A percentile compares a stretch with the other conserved stretches of the same genome.
Evolutionary conservation across 2,113 vertebrate species (phyloP).

Genomic region (Colinus virginianus): DNA sequence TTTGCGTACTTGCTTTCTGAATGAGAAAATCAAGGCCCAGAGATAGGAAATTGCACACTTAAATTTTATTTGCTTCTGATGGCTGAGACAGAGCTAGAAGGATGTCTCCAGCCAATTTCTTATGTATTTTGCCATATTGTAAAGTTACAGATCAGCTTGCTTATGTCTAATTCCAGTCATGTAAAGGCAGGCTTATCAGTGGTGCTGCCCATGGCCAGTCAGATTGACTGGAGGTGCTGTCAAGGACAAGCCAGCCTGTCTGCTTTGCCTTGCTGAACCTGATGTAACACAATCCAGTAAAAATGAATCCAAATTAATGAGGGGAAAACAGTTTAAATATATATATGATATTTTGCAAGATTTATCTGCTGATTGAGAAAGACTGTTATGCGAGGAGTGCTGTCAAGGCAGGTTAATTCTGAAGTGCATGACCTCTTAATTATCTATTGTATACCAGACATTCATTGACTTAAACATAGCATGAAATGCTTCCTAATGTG

Average conservation of each 20-base stretch:
- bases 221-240: background rate
- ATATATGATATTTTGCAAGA: background rate
- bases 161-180: background rate
- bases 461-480: constrained; percentile 4
- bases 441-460: constrained; percentile 14
- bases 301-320: background rate
- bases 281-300: fast-evolving
- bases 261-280: background rate
- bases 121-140: background rate
- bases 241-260: background rate
- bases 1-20: background rate
- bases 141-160: background rate
- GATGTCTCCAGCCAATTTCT: background rate
- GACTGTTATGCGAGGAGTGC: background rate
- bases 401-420: background rate
- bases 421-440: background rate
- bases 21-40: background rate
- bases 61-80: background rate
- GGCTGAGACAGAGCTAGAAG: background rate
- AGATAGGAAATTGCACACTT: background rate
- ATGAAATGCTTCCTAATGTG: background rate
- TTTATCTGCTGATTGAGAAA: background rate
- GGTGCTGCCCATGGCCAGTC: background rate
- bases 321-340: background rate
- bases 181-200: background rate